Evolutionary conservation across 2,797 vertebrate genomes (phyloP), one percentile per base, ranked within the genome.

Genomic region (Staurois parvus): DNA sequence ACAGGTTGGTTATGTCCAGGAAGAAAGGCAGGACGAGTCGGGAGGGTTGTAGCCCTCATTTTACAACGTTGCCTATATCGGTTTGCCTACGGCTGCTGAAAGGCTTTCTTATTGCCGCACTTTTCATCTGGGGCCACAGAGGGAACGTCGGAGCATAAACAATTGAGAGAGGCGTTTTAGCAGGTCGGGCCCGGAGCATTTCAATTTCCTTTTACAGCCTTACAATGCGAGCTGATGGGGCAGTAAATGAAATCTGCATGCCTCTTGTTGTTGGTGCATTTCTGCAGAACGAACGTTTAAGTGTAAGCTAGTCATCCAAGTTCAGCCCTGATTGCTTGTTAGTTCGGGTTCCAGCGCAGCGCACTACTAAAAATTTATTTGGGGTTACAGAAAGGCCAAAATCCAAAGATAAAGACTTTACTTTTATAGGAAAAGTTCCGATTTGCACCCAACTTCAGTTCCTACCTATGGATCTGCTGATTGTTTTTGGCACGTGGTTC

Each of bases 131-230:
- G 79, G 72, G 32, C 64, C 74, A 62, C 48, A 19, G 45, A 72
- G 73, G 40, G 52, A 72, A 85, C 82, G 42, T 68, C 30, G 30
- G 79, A 21, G 64, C 79, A 34, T 86, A 86, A 82, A 86, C 79
- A 76, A 77, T 66, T 17, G 72, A 77, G 28, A 69, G 84, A 81
- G 32, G 52, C 34, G 29, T 66, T 86, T 81, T 77, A 76, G 79
- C 73, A 77, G 82, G 84, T 82, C 64, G 34, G 48, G 66, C 28
- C 80, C 59, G 73, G 79, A 86, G 79, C 45, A 34, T 76, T 86
- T 82, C 67, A 81, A 82, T 86, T 77, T 86, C 30, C 2, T 81
- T 82, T 82, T 81, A 86, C 52, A 64, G 73, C 73, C 79, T 59
- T 77, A 77, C 52, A 82, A 68, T 30, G 0, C 34, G 13, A 77